Percentiles rank a stretch among this genome's conserved stretches.
phyloP scores from a whole-genome alignment of 2,888 invertebrate genomes.

The Nymphalis urticae region DNA sequence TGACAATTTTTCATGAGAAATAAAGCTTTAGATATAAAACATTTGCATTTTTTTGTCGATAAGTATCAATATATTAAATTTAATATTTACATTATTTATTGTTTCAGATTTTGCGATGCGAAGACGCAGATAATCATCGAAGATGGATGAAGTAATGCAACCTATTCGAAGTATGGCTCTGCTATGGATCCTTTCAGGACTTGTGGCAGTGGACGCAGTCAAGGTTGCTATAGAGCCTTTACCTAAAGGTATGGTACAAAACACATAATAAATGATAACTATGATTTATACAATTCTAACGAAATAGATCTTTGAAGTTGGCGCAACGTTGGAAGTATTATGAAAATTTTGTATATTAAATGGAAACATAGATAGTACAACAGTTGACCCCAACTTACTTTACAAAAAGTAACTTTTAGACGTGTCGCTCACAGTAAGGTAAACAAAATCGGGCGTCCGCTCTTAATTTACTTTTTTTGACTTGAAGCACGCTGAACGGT shows the following conservation, averaged over 20 bases:
- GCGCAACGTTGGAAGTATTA: not conserved
- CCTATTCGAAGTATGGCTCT: conserved; percentile 56
- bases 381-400: conserved; percentile 30
- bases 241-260: conserved; percentile 70
- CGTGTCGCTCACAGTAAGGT: conserved; percentile 49
- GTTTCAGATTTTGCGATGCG: conserved; percentile 60
- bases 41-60: too few relatives aligned
- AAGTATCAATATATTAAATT: not conserved
- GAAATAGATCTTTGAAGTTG: not conserved
- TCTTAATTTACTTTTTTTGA: conserved; percentile 70
- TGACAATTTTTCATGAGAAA: too few relatives aligned
- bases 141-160: conserved; percentile 60
- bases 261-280: not conserved
- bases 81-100: conserved; percentile 37
- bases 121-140: conserved; percentile 49
- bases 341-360: not conserved
- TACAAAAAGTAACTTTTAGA: conserved; percentile 40
- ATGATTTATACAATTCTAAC: not conserved
- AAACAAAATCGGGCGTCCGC: conserved; percentile 67
- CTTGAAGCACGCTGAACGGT: conserved; percentile 46
- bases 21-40: too few relatives aligned
- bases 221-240: conserved; percentile 78
- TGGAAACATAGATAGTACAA: conserved; percentile 25
- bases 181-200: conserved; percentile 63
- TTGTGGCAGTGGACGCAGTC: conserved; percentile 65